These are phyloP conservation scores for Euplagia quadripunctaria DNA, from an alignment of 2,888 invertebrate species.

Conservation along the genomic window DNA sequence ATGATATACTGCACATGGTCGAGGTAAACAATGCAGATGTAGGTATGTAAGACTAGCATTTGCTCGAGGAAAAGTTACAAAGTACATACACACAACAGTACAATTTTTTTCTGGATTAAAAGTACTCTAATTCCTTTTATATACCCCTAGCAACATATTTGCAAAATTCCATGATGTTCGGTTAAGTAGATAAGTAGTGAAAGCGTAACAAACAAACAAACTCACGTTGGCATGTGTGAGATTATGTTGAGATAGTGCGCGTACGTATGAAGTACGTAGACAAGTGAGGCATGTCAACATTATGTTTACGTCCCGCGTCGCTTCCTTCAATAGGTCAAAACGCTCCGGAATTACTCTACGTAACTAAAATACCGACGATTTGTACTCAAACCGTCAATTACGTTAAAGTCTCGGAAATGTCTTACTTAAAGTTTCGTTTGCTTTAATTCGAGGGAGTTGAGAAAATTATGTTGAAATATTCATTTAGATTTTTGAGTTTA, in stretches of 20 bases:
- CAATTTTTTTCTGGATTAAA: too few relatives aligned
- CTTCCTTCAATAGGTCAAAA: slow-evolving; percentile 4
- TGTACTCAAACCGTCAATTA: slow-evolving; percentile 12
- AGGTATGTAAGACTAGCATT: too few relatives aligned
- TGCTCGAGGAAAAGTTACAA: too few relatives aligned
- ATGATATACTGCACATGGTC: too few relatives aligned
- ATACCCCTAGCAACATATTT: too few relatives aligned
- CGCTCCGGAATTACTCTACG: background rate
- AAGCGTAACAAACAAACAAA: background rate
- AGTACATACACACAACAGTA: too few relatives aligned
- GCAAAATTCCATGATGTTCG: too few relatives aligned
- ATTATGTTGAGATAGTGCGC: slow-evolving; percentile 1
- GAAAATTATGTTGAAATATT: background rate
- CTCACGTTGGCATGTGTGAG: background rate
- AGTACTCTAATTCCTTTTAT: too few relatives aligned
- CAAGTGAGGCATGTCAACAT: background rate
- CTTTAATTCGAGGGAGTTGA: background rate
- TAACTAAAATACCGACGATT: slow-evolving; percentile 9
- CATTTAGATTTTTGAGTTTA: background rate
- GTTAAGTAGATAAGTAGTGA: background rate
- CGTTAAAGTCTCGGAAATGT: slow-evolving; percentile 2
- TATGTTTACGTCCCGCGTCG: slow-evolving; percentile 6
- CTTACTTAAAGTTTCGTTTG: background rate
- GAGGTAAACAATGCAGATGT: too few relatives aligned
- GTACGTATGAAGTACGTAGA: background rate